These are phyloP conservation scores for Drosophila mayaguana DNA, from an alignment of 2,888 invertebrate species.

Conservation along the genomic window DNA sequence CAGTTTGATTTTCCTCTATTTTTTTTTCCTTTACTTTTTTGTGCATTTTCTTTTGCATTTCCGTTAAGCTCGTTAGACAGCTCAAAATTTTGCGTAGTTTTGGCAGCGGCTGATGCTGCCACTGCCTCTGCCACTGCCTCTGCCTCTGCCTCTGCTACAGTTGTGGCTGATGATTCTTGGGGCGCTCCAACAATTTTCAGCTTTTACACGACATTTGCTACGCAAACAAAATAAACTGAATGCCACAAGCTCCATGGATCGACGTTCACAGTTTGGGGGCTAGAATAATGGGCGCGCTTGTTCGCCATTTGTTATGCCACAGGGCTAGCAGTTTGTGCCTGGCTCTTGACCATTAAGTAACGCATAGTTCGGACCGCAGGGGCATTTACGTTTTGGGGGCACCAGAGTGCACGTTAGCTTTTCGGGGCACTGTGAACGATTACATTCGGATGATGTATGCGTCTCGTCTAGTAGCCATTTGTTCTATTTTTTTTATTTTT, in stretches of 20 bases:
- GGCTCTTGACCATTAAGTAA: constrained; percentile 65
- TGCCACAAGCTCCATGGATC: constrained; percentile 6
- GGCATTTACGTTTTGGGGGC: constrained; percentile 15
- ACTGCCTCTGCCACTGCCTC: background rate
- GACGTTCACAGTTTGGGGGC: constrained; percentile 25
- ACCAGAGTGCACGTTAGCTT: constrained; percentile 13
- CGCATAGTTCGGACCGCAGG: constrained; percentile 40
- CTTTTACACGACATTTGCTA: constrained; percentile 65
- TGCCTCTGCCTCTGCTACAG: background rate
- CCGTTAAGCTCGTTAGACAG: constrained; percentile 69
- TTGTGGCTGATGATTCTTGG: constrained; percentile 17
- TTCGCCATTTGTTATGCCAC: constrained; percentile 58
- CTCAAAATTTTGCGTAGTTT: constrained; percentile 53
- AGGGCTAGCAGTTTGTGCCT: background rate
- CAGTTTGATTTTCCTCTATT: background rate
- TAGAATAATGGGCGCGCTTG: constrained; percentile 66
- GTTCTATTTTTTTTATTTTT: constrained; percentile 10
- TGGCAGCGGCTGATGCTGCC: constrained; percentile 26
- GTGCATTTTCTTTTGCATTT: constrained; percentile 52
- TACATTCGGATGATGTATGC: constrained; percentile 67
- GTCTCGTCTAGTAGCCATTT: constrained; percentile 60
- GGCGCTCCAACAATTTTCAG: constrained; percentile 51
- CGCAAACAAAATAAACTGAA: constrained; percentile 60
- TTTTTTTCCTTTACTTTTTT: constrained; percentile 19
- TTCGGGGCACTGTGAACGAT: constrained; percentile 31